Evolutionary conservation across 2,888 invertebrate species (phyloP).

Genomic region (Nysson spinosus): DNA sequence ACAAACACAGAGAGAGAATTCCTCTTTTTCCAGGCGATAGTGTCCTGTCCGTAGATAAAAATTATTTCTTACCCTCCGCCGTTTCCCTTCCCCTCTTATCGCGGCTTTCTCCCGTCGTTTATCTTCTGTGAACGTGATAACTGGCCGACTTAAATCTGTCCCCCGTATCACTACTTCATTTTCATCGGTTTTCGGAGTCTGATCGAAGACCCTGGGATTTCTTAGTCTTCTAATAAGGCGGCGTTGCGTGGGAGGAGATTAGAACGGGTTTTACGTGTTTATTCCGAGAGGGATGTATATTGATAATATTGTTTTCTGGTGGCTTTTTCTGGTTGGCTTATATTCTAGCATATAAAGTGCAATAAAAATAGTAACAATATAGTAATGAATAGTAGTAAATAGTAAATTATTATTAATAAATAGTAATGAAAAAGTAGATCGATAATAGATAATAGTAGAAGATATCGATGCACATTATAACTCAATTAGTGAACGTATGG

Average conservation of each 20-base stretch:
- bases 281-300: not conserved
- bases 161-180: constrained; percentile 14
- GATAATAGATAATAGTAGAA: too few relatives aligned
- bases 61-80: constrained; percentile 17
- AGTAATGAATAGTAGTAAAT: too few relatives aligned
- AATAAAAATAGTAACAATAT: too few relatives aligned
- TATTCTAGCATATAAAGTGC: too few relatives aligned
- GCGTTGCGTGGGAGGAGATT: not conserved
- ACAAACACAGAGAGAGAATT: not conserved
- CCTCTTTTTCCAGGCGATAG: constrained; percentile 8
- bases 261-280: not conserved
- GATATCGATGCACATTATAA: too few relatives aligned
- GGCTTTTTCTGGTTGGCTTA: not conserved
- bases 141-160: constrained; percentile 16
- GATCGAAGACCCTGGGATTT: too few relatives aligned
- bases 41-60: constrained; percentile 28
- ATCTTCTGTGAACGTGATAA: constrained; percentile 28
- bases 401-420: too few relatives aligned
- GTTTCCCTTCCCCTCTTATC: constrained; percentile 25
- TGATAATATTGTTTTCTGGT: not conserved
- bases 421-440: too few relatives aligned
- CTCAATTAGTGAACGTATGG: too few relatives aligned
- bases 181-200: not conserved
- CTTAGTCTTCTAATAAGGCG: not conserved
- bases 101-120: constrained; percentile 12